These are phyloP conservation scores for Ictalurus punctatus DNA, from an alignment of 2,113 vertebrate species.

Conservation along the genomic window DNA sequence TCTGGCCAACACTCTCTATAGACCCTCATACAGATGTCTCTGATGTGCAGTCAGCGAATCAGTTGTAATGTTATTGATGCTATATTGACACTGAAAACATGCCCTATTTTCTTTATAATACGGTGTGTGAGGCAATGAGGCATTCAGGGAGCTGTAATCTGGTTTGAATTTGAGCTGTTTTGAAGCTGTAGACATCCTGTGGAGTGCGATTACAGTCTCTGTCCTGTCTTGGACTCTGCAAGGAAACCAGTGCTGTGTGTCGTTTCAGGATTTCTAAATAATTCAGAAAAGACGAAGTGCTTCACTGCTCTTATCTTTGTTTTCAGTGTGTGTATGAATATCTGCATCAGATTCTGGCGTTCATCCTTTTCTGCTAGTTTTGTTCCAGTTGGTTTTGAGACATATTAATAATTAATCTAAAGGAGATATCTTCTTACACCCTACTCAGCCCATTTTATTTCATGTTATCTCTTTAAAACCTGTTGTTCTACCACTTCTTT, in stretches of 20 bases:
- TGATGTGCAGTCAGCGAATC: neutral
- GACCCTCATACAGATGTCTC: neutral
- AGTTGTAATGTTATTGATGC: neutral
- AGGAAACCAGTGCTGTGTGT: neutral
- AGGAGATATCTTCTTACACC: slow-evolving; percentile 32
- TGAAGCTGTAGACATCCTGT: slow-evolving; percentile 44
- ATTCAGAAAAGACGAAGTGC: slow-evolving; percentile 38
- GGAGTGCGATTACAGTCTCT: slow-evolving; percentile 39
- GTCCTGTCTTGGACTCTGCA: slow-evolving; percentile 23
- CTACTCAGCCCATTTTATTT: slow-evolving; percentile 65
- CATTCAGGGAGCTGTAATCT: slow-evolving; percentile 21
- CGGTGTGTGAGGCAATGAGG: neutral
- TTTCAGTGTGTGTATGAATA: slow-evolving; percentile 5
- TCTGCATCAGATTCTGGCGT: neutral
- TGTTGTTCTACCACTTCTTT: neutral
- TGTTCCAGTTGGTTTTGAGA: slow-evolving; percentile 14
- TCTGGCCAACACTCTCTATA: neutral
- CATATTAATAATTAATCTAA: slow-evolving; percentile 15
- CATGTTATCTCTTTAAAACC: slow-evolving; percentile 16
- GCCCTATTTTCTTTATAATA: slow-evolving; percentile 12
- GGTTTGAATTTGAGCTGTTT: slow-evolving; percentile 41
- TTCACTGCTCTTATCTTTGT: slow-evolving; percentile 21
- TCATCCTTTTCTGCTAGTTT: neutral
- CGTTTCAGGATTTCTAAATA: slow-evolving; percentile 12
- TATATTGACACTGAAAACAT: neutral